Base-by-base conservation (phyloP, 2,888 invertebrate species). In the Tipula lateralis region DNA sequence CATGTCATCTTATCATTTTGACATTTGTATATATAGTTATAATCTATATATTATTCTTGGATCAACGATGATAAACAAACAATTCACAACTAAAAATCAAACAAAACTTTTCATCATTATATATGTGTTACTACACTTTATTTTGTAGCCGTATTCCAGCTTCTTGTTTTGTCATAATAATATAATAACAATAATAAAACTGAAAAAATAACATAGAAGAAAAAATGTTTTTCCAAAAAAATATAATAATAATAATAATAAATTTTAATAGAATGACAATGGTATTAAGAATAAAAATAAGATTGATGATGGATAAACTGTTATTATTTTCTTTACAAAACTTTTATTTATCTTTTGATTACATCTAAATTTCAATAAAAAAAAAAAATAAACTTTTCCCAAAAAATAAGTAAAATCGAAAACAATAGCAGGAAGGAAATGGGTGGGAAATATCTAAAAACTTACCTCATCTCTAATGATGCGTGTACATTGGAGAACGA, bases 251-350 rank as follows among this genome's bases (percentile, higher is more conserved):
- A 66, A 66, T 24, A 66, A 66, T 24, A 66, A 66, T 66, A 66
- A 66, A 66, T 66, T 66, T 24, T 66, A 66, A 66, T 66, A 24
- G 66, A 66, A 66, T 66, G 66, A 66, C 66, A 66, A 66, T 66
- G 66, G 66, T 66, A 66, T 66, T 66, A 66, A 66, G 66, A 66
- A 66, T 66, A 66, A 66, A 66, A 66, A 66, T 66, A 66, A 66
- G 66, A 66, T 66, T 66, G 66, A 66, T 66, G 66, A 66, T 66
- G 66, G 66, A 66, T 66, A 66, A 66, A 66, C 66, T 66, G 66
- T 66, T 66, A 66, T 66, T 66, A 66, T 66, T 66, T 66, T 66
- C 66, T 66, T 66, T 66, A 66, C 66, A 66, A 66, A 66, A 66
- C 66, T 66, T 66, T 66, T 66, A 24, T 66, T 66, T 66, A 66